Base-by-base conservation (phyloP, 2,888 invertebrate genomes). In the Dexiosoma caninum region DNA sequence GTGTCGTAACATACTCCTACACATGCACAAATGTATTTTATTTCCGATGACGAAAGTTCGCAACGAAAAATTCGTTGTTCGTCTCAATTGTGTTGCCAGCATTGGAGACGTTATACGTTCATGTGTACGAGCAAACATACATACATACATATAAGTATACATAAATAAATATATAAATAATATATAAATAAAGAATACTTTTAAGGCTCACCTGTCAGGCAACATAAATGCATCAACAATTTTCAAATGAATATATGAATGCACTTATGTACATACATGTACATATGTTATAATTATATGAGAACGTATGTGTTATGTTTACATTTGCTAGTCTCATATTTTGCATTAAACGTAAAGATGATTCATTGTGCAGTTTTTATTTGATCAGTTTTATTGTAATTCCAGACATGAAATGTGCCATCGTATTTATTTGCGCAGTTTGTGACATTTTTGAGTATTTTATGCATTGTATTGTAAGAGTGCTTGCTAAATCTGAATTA, bases 381-480 rank as follows among this genome's bases (percentile, higher is more conserved):
- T 80, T 80, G 80, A 80, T 72, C 76, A 77, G 67, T 77, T 69
- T 57, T 72, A 55, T 77, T 77, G 76, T 72, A 67, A 77, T 69
- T 72, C 62, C 35, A 81, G 72, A 62, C 72, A 69, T 40, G 57
- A 67, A 53, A 72, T 55, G n/a, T 32, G 16, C 62, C 27, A 5
- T 5, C 53, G 59, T 2, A 30, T 32, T 51, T 46, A 42, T 44
- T 75, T 27, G 19, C 60, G 9, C 35, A 32, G 12, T 14, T 49
- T 5, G 37, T 5, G 1, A 16, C 10, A 37, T 30, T 40, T 8
- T 14, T 30, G 30, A 30, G 57, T 30, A 46, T 27, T 66, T 64
- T 51, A 23, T 46, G 6, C 16, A 0, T n/a, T n/a, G n/a, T n/a
- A n/a, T n/a, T n/a, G n/a, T n/a, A n/a, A n/a, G n/a, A n/a, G n/a